Conservation (phyloP, 2,797 vertebrate genomes). For the Neomorphus geoffroyi region DNA sequence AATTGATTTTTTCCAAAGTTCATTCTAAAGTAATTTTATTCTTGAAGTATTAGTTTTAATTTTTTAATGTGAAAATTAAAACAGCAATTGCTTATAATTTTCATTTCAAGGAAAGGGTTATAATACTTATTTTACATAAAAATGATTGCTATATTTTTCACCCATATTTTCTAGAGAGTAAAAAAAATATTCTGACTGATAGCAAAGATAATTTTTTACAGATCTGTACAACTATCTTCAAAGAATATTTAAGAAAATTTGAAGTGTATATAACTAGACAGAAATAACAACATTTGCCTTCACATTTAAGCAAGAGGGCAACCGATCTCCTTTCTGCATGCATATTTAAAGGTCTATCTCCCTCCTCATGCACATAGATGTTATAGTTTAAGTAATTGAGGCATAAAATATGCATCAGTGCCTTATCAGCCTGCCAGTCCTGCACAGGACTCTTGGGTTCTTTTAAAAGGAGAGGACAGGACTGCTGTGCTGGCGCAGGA, state of each 20-base stretch:
- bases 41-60: conserved; percentile 38
- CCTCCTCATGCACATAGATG: neutral
- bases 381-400: neutral
- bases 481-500: neutral
- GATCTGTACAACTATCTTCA: neutral
- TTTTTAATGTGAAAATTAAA: conserved; percentile 34
- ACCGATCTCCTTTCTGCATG: neutral
- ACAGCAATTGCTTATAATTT: neutral
- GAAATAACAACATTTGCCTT: neutral
- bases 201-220: neutral
- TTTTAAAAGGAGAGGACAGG: neutral
- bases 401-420: neutral
- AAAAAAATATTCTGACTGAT: neutral
- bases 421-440: neutral
- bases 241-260: neutral
- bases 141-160: neutral
- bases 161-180: neutral
- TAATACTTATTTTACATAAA: conserved; percentile 1
- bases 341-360: neutral
- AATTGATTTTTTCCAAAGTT: conserved; percentile 39
- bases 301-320: neutral
- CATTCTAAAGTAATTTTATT: conserved; percentile 7
- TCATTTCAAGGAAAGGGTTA: neutral
- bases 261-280: neutral
- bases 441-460: neutral